phyloP scores from a whole-genome alignment of 1,140 invertebrate species.

The Aphelenchoides avenae region DNA sequence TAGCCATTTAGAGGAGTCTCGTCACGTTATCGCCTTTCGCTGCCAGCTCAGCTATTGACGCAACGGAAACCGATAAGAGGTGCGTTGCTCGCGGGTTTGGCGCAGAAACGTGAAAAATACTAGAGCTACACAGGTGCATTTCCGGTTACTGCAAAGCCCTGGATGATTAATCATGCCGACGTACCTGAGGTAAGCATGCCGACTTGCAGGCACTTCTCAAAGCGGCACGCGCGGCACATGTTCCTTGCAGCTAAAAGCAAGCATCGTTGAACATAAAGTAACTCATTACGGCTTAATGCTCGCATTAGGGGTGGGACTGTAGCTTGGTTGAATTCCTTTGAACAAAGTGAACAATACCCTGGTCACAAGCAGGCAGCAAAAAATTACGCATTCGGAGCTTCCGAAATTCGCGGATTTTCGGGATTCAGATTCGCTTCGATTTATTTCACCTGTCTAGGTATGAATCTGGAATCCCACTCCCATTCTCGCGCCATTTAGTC shows the following conservation, averaged over 20 bases:
- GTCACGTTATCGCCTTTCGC: no score
- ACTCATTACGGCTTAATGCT: not conserved
- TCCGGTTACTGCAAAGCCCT: not conserved
- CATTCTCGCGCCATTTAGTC: no score
- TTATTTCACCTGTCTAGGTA: no score
- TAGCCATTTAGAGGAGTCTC: no score
- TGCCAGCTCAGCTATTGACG: no score
- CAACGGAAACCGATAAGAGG: no score
- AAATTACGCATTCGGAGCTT: not conserved
- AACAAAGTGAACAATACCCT: not conserved
- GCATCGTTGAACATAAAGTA: not conserved
- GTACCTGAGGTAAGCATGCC: conserved; percentile 44
- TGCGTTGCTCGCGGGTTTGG: no score
- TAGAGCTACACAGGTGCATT: not conserved
- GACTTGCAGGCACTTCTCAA: conserved; percentile 32
- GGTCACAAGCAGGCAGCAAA: not conserved
- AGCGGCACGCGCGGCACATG: conserved; percentile 44
- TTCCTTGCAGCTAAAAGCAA: conserved; percentile 35
- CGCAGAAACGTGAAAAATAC: no score
- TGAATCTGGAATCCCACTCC: no score
- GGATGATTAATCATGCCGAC: not conserved
- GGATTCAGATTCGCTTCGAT: no score
- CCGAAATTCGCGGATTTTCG: not conserved
- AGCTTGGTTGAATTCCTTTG: not conserved
- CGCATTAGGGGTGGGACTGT: not conserved